Evolutionary conservation across 1,140 invertebrate species (phyloP), one percentile per base, ranked within the genome.

Genomic region (Drosophila sucinea): DNA sequence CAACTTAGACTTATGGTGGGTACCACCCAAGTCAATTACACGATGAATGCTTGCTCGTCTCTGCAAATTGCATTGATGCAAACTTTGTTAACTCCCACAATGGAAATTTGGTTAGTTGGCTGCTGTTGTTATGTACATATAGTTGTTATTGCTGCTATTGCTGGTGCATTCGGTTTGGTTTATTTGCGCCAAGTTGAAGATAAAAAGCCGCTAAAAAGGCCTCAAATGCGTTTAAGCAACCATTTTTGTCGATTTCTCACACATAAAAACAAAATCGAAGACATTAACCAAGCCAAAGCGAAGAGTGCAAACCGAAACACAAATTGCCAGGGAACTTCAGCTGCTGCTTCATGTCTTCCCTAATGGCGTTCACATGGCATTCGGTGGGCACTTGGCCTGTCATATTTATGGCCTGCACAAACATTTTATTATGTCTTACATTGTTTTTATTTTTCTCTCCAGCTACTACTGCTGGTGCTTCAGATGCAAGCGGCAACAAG

Each of bases 261-360:
- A 87, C 83, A 87, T 80, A 87, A 87, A 80, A 68, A 55, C 60
- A 54, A 84, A 86, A 82, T 87, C 83, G 76, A 73, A 86, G 79
- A 77, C 79, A 87, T 83, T 87, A 87, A 81, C 72, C 76, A 69
- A 68, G 57, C 47, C 64, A 51, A 51, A 25, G 6, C 44, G 6
- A 44, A 23, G 1, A 44, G 23, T 1, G 0, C 4, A 8, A 41
- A 4, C 3, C 3, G 23, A 35, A 35, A 35, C 1, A 77, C 67
- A 55, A 58, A 86, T 86, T 78, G 81, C 70, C 54, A 67, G 58
- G 68, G 68, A 71, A 58, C 10, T 8, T 58, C 60, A 32, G 35
- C 41, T 2, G 33, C 62, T 38, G 60, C 32, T 79, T 79, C 77
- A 85, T 85, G 78, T 78, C 78, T 86, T 86, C 81, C 75, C 82